A percentile compares a stretch with the other conserved stretches of the same genome.
Conservation (phyloP, 2,797 vertebrate genomes). For the Sciurus carolinensis region DNA sequence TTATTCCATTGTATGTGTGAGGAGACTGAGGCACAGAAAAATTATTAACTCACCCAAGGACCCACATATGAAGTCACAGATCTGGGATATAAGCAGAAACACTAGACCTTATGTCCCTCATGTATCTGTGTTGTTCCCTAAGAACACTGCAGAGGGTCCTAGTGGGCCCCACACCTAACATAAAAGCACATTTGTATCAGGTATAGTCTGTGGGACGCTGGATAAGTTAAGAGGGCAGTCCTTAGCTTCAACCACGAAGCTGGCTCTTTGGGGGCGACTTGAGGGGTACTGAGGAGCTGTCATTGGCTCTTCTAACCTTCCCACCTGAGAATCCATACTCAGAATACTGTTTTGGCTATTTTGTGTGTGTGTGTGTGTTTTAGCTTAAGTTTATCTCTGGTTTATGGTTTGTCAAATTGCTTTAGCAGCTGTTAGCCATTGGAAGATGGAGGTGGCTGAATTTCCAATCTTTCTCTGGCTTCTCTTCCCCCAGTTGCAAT, state of each 20-base stretch:
- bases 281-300: neutral
- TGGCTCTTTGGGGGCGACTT: neutral
- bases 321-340: neutral
- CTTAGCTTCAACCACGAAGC: neutral
- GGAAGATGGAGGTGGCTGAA: neutral
- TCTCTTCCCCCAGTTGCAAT: neutral
- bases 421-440: neutral
- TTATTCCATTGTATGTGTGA: neutral
- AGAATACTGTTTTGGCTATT: neutral
- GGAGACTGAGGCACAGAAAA: neutral
- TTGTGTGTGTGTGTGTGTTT: neutral
- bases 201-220: too few relatives aligned
- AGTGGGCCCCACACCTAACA: neutral
- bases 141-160: neutral
- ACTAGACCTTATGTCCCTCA: neutral
- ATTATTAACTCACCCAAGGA: neutral
- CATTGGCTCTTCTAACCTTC: neutral
- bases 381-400: neutral
- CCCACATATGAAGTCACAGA: neutral
- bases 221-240: neutral
- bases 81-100: neutral
- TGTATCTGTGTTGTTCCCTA: neutral
- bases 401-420: slow-evolving; percentile 11
- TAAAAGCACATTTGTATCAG: neutral
- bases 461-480: neutral